These are phyloP conservation scores for Halocynthia aurantium DNA, from an alignment of 23 tunicate species.

Conservation along the genomic window DNA sequence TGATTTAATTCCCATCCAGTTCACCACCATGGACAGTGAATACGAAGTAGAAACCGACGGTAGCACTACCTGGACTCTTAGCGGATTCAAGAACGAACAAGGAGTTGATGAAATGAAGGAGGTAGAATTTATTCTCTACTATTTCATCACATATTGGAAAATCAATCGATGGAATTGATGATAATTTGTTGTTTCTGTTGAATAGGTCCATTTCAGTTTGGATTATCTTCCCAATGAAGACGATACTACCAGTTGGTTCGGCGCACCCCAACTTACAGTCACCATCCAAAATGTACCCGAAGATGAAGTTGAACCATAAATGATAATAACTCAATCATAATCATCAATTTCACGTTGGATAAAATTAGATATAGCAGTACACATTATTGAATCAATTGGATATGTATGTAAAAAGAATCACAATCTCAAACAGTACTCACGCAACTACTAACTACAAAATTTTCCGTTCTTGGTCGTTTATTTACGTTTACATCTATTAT, in stretches of 20 bases:
- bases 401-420: too few relatives aligned
- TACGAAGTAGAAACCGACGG: constrained; percentile 14
- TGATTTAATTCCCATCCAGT: not conserved
- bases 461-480: too few relatives aligned
- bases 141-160: not conserved
- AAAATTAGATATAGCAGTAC: too few relatives aligned
- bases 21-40: constrained; percentile 17
- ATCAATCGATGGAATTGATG: not conserved
- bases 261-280: constrained; percentile 19
- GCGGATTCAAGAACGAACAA: constrained; percentile 5
- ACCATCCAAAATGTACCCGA: not conserved
- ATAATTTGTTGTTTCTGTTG: not conserved
- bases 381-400: too few relatives aligned
- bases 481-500: too few relatives aligned
- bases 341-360: too few relatives aligned
- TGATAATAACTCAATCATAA: too few relatives aligned
- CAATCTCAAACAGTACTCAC: too few relatives aligned
- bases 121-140: not conserved
- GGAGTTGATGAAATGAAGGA: constrained; percentile 5
- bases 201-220: constrained; percentile 8
- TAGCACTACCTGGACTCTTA: constrained; percentile 10
- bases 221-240: constrained; percentile 1
- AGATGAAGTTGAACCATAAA: not conserved
- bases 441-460: too few relatives aligned
- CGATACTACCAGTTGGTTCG: constrained; percentile 13